These are phyloP conservation scores for Elmis aenea DNA, from an alignment of 2,888 invertebrate genomes.

Conservation along the genomic window DNA sequence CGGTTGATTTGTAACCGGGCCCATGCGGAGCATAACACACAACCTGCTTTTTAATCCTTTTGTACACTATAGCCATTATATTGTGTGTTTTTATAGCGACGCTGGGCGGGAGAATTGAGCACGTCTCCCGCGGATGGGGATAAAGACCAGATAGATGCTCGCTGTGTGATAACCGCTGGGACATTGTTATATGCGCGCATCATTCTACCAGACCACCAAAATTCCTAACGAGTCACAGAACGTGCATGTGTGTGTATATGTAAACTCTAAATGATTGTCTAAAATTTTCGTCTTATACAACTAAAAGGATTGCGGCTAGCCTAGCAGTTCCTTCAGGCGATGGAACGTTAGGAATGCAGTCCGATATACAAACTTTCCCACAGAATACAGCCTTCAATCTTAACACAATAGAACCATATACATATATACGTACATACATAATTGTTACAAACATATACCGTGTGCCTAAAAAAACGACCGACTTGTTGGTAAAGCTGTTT, in stretches of 20 bases:
- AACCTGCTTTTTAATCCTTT: slow-evolving; percentile 27
- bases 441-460: no score
- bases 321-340: no score
- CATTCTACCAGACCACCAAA: slow-evolving; percentile 8
- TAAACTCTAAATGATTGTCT: slow-evolving; percentile 15
- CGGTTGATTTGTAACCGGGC: slow-evolving; percentile 31
- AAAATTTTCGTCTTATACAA: slow-evolving; percentile 14
- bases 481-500: no score
- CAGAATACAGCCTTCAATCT: no score
- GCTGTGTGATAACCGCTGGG: slow-evolving; percentile 5
- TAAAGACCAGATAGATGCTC: slow-evolving; percentile 7
- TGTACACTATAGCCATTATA: slow-evolving; percentile 13
- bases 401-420: no score
- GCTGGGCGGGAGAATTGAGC: background rate
- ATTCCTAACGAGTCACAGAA: slow-evolving; percentile 11
- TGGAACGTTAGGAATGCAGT: slow-evolving; percentile 23
- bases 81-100: slow-evolving; percentile 12
- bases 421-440: no score
- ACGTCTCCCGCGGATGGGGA: slow-evolving; percentile 9
- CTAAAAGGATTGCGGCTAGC: no score
- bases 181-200: slow-evolving; percentile 7
- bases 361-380: slow-evolving; percentile 19
- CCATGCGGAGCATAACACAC: slow-evolving; percentile 23
- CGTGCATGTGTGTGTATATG: no score
- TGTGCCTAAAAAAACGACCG: no score